A percentile compares a stretch with the other conserved stretches of the same genome.
These are phyloP conservation scores for Drosophila navojoa DNA, from an alignment of 1,140 invertebrate genomes.

Conservation along the genomic window DNA sequence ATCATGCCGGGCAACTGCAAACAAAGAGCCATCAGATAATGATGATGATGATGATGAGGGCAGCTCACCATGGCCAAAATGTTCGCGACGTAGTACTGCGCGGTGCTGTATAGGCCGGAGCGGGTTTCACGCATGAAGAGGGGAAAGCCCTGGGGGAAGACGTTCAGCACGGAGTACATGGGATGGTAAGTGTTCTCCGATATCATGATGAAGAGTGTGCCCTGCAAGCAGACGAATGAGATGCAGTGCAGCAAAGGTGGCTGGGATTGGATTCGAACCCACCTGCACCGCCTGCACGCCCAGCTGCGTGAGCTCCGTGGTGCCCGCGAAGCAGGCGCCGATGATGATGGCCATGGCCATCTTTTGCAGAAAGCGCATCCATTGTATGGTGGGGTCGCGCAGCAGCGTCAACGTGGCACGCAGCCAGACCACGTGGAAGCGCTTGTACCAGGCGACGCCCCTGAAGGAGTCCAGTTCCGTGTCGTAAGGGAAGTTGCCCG, in stretches of 20 bases:
- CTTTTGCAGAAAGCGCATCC: constrained; percentile 90
- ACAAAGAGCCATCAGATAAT: no score
- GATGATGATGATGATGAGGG: no score
- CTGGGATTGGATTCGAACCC: background rate
- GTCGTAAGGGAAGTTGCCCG: constrained; percentile 82
- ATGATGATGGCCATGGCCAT: constrained; percentile 91
- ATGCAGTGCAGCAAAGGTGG: background rate
- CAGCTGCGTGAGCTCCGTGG: constrained; percentile 87
- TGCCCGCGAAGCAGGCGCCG: constrained; percentile 91
- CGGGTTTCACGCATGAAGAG: constrained; percentile 91
- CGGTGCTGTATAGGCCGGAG: constrained; percentile 89
- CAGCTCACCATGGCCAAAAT: constrained; percentile 89
- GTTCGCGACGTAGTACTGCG: constrained; percentile 90
- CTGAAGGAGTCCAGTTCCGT: constrained; percentile 84
- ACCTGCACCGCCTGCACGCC: constrained; percentile 90
- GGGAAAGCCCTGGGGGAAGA: constrained; percentile 91
- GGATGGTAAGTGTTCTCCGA: constrained; percentile 94
- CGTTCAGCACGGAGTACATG: constrained; percentile 92
- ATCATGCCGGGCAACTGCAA: constrained; percentile 90
- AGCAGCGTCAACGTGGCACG: constrained; percentile 88
- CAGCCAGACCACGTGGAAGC: constrained; percentile 89
- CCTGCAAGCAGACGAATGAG: constrained; percentile 84
- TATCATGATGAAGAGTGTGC: constrained; percentile 92
- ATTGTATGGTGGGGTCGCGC: constrained; percentile 89
- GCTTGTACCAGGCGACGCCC: constrained; percentile 86